Base-by-base conservation (phyloP, 92 coral and sea anemone species). In the Blastomussa wellsi region DNA sequence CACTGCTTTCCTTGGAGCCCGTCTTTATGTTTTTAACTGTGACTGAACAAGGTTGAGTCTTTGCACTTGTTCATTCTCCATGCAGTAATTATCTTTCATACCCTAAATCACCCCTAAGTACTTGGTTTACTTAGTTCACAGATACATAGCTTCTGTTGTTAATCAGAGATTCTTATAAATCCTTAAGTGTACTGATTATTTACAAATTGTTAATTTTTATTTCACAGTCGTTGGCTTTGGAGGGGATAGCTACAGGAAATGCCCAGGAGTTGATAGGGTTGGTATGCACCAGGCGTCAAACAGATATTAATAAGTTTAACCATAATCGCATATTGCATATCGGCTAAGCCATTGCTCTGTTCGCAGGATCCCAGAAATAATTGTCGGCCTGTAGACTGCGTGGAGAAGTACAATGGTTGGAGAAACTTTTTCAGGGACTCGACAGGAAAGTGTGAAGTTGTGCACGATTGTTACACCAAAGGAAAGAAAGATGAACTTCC, bases 401-500 rank as follows among this genome's bases (percentile, higher is more conserved):
- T 94, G 32, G 98, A 97, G 48, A 97, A 97, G 77, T 97, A 97
- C 90, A 95, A 94, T 59, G 99, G 99, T 3, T 90, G 86, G 85
- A 89, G 99, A 79, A 91, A 88, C 53, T 94, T 89, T 67, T 94
- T 94, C 80, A 92, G 92, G 48, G 90, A 93, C 71, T 76, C 92
- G 16, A 88, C 90, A 67, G 95, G 93, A 28, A 86, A 92, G 48
- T 97, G 99, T 77, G 92, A 90, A 85, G 93, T 91, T 37, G 97
- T 89, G 32, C 95, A 90, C 65, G 98, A 97, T 20, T 94, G 98
- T 38, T 91, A 95, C 91, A 97, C 99, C 8, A 91, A 89, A 84
- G 92, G 82, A 31, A 89, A 92, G 88, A 87, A 89, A 36, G 91
- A 89, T 14, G 93, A 93, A 16, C 48, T 97, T 36, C 99, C 99